phyloP scores from a whole-genome alignment of 2,113 vertebrate species.

The Nettapus auritus region DNA sequence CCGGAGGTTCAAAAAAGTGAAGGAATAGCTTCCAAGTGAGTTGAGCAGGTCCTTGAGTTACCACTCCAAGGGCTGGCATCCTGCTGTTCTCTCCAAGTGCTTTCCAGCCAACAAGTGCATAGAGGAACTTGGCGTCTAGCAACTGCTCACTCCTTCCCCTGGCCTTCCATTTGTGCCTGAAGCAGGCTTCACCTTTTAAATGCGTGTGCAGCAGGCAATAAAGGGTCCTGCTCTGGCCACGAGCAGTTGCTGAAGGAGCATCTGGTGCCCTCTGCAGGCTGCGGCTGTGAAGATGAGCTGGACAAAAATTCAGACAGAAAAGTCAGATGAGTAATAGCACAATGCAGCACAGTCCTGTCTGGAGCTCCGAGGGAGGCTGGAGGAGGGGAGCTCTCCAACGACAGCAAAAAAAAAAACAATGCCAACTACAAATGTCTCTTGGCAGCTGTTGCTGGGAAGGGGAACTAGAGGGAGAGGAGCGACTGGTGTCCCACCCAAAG shows the following conservation, averaged over 20 bases:
- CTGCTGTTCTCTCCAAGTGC: neutral
- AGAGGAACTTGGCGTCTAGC: neutral
- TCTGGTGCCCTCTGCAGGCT: slow-evolving; percentile 63
- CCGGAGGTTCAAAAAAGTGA: neutral
- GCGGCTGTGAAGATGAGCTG: neutral
- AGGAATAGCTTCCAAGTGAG: neutral
- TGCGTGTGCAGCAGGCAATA: neutral
- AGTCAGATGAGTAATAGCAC: neutral
- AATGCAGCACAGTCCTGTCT: neutral
- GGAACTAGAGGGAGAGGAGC: neutral
- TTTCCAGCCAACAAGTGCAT: neutral
- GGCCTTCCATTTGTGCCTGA: neutral
- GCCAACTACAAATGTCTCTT: neutral
- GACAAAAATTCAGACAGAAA: neutral
- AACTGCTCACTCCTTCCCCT: neutral
- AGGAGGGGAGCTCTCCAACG: neutral
- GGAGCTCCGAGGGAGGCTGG: neutral
- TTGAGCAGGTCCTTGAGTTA: neutral
- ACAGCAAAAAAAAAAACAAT: neutral
- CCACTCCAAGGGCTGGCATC: neutral
- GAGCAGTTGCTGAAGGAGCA: neutral
- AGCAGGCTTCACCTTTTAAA: neutral
- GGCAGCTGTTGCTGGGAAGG: neutral
- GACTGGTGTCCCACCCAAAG: neutral
- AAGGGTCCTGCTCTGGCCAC: neutral